A percentile compares a stretch with the other conserved stretches of the same genome.
Evolutionary conservation across 92 coral and sea anemone genomes (phyloP).

Genomic region (Ricordea florida): DNA sequence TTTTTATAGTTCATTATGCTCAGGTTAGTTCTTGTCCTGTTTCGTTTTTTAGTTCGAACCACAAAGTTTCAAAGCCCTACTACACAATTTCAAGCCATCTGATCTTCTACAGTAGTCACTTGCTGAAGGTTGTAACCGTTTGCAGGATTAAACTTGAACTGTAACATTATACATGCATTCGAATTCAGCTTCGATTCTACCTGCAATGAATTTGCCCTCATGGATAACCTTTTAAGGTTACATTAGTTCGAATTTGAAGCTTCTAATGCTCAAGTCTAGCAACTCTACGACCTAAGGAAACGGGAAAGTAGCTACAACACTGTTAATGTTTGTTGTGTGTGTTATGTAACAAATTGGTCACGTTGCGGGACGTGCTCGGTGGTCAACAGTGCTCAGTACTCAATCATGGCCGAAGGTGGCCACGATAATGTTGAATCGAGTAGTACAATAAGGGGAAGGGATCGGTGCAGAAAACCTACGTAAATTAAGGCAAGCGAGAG

Average conservation of each 20-base stretch:
- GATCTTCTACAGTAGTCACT: too few relatives aligned
- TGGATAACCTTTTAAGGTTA: neutral
- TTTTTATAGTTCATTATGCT: too few relatives aligned
- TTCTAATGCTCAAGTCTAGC: neutral
- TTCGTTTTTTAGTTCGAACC: too few relatives aligned
- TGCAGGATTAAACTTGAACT: neutral
- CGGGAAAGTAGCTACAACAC: too few relatives aligned
- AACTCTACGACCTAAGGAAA: neutral
- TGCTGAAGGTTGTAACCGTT: too few relatives aligned
- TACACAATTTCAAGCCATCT: too few relatives aligned
- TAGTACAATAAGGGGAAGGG: constrained; percentile 6
- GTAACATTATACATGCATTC: neutral
- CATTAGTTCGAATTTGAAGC: neutral
- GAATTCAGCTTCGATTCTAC: neutral
- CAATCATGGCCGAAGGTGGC: constrained; percentile 26
- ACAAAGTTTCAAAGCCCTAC: too few relatives aligned
- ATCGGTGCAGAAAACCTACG: constrained; percentile 20
- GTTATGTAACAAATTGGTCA: neutral
- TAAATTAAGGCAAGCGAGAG: constrained; percentile 14
- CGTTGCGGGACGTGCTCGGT: neutral
- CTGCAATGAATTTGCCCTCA: too few relatives aligned
- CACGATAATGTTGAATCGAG: neutral
- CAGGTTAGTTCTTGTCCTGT: too few relatives aligned
- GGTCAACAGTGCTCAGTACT: too few relatives aligned
- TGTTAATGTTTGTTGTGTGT: neutral